phyloP scores from a whole-genome alignment of 2,113 vertebrate species.

The Clupea harengus region DNA sequence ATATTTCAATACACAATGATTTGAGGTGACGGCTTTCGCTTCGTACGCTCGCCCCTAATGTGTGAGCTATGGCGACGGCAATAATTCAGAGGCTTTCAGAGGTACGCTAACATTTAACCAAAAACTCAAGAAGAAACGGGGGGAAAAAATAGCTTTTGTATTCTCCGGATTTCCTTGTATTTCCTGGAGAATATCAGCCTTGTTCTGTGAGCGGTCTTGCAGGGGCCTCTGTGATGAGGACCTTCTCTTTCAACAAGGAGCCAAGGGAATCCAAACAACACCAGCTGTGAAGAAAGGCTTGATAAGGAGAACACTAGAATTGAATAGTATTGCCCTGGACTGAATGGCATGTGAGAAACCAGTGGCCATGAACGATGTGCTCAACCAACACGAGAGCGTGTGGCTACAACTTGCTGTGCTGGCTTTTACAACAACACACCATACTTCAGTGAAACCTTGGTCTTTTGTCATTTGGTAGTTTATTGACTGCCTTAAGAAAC shows the following conservation, averaged over 20 bases:
- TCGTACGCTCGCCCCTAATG: neutral
- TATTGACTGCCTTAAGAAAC: neutral
- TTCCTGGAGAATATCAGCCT: constrained; percentile 2
- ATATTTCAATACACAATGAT: neutral
- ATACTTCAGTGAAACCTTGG: neutral
- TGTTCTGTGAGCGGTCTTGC: neutral
- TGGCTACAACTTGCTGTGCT: neutral
- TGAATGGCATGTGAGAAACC: neutral
- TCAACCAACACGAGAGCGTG: neutral
- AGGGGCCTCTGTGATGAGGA: neutral
- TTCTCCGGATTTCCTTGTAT: constrained; percentile 2
- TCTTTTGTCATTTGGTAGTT: neutral
- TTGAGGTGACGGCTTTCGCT: neutral
- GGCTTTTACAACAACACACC: neutral
- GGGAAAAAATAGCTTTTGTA: neutral
- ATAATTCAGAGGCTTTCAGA: constrained; percentile 5
- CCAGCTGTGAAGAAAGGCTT: neutral
- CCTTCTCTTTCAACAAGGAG: neutral
- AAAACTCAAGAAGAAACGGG: neutral
- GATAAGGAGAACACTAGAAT: neutral
- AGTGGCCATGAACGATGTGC: neutral
- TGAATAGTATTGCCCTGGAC: neutral
- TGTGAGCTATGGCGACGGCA: neutral
- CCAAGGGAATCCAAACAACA: neutral
- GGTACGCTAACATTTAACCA: neutral